Conservation (phyloP, 2,113 vertebrate species). For the Callipepla californica region DNA sequence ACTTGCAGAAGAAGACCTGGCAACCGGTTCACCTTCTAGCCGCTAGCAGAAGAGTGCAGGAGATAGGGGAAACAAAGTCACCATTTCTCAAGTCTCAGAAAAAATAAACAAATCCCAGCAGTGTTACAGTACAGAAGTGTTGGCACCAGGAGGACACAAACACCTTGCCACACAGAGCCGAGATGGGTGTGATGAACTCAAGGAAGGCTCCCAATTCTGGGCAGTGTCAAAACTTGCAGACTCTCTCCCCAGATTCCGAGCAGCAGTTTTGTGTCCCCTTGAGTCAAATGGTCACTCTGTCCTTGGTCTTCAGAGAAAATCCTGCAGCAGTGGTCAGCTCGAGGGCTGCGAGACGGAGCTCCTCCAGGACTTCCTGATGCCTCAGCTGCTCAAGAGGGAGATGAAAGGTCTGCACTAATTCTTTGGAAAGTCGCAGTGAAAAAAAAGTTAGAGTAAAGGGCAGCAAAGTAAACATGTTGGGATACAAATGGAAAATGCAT, state of each 20-base stretch:
- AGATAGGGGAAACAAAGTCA: background rate
- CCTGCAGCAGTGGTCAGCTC: background rate
- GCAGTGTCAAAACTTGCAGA: background rate
- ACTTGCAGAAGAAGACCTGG: constrained; percentile 15
- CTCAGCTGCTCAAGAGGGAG: constrained; percentile 36
- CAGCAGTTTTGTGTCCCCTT: background rate
- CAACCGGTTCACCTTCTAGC: constrained; percentile 9
- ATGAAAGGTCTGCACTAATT: constrained; percentile 50
- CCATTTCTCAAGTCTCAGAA: background rate
- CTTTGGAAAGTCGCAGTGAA: constrained; percentile 52
- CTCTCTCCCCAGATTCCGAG: background rate
- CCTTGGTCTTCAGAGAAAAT: constrained; percentile 22
- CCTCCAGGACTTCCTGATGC: constrained; percentile 28
- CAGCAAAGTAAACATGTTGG: constrained; percentile 73
- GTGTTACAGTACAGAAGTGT: background rate
- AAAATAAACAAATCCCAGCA: background rate
- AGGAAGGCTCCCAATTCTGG: background rate
- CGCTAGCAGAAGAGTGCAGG: background rate
- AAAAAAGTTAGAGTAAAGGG: constrained; percentile 69
- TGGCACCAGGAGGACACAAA: background rate
- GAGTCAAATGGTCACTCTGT: background rate
- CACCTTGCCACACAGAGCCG: background rate
- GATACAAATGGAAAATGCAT: constrained; percentile 74
- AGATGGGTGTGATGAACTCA: background rate
- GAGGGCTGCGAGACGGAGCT: background rate